Evolutionary conservation across 2,113 vertebrate species (phyloP).

Genomic region (Lophochroa leadbeateri): DNA sequence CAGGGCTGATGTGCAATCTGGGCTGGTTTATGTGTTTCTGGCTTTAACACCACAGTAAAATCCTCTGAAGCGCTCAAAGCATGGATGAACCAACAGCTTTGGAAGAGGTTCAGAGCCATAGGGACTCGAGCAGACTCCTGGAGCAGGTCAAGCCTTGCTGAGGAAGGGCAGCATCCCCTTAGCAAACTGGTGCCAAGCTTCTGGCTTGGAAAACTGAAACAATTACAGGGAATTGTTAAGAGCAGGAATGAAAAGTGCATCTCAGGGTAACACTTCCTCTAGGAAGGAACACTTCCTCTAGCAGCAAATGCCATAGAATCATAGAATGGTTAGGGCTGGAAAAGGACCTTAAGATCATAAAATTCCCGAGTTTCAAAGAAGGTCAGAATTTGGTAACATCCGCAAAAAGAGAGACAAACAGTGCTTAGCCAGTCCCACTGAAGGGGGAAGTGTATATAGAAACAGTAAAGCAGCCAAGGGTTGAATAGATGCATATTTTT

Average conservation of each 20-base stretch:
- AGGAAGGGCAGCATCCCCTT: not conserved
- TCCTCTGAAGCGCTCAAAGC: not conserved
- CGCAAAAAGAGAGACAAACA: not conserved
- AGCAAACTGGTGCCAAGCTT: not conserved
- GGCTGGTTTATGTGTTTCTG: not conserved
- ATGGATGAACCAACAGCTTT: not conserved
- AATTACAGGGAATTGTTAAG: not conserved
- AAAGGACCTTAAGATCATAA: not conserved
- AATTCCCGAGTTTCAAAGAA: not conserved
- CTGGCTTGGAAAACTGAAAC: not conserved
- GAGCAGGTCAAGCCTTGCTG: not conserved
- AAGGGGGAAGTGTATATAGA: not conserved
- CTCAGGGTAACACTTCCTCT: not conserved
- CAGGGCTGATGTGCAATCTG: not conserved
- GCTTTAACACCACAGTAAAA: not conserved
- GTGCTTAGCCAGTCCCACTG: not conserved
- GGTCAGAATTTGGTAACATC: not conserved
- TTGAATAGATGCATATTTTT: accelerated
- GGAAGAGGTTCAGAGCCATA: not conserved
- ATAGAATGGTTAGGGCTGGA: not conserved
- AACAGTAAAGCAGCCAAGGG: not conserved
- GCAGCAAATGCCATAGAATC: not conserved
- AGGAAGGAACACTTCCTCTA: not conserved
- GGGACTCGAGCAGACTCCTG: not conserved
- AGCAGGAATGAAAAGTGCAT: not conserved